phyloP scores from a whole-genome alignment of 2,797 vertebrate genomes.

The Erethizon dorsatum region DNA sequence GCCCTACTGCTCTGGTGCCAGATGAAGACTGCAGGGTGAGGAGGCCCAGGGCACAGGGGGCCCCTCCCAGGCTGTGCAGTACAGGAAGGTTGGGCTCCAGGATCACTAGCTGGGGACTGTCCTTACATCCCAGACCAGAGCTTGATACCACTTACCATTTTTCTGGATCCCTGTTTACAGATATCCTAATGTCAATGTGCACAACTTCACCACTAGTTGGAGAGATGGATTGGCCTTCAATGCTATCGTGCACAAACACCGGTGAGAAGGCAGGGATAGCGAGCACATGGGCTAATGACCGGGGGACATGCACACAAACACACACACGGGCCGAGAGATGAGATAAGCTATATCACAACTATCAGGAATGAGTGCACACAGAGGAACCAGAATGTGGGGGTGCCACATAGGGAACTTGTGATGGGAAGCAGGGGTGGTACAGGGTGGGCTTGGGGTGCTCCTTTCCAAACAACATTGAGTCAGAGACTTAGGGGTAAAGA shows the following conservation, averaged over 20 bases:
- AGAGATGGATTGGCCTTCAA: slow-evolving; percentile 97
- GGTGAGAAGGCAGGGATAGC: slow-evolving; percentile 87
- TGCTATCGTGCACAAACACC: slow-evolving; percentile 98
- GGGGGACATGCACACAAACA: fast-evolving
- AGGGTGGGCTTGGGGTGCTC: not conserved
- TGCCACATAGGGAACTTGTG: not conserved
- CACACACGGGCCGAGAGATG: not conserved
- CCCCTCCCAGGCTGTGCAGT: not conserved
- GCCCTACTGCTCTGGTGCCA: slow-evolving; percentile 97
- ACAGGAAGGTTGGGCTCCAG: not conserved
- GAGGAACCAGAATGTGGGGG: not conserved
- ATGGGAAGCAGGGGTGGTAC: not conserved
- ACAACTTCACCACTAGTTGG: slow-evolving; percentile 99
- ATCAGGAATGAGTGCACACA: not conserved
- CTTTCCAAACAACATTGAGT: not conserved
- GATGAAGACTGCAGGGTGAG: slow-evolving; percentile 97
- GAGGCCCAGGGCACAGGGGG: not conserved
- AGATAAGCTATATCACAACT: not conserved
- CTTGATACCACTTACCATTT: not conserved
- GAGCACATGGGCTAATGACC: not conserved
- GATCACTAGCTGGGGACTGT: not conserved
- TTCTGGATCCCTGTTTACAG: slow-evolving; percentile 85
- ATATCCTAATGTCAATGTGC: slow-evolving; percentile 97
- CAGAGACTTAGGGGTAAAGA: not conserved
- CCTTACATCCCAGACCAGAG: not conserved